Evolutionary conservation across 2,888 invertebrate species (phyloP).

Genomic region (Chaetogeoica ovagalla): DNA sequence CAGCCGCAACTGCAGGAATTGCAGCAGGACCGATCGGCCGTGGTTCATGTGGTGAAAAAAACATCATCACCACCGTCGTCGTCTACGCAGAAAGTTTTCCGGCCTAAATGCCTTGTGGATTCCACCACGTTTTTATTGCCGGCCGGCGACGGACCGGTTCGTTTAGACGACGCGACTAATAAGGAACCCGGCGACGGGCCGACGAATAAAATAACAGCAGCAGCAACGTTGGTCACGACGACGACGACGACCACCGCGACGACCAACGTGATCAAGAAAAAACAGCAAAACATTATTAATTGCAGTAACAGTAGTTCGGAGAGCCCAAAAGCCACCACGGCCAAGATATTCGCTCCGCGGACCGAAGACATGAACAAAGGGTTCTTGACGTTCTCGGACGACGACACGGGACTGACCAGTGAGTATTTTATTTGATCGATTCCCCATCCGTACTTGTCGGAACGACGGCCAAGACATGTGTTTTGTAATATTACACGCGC

Average conservation of each 20-base stretch:
- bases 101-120: slow-evolving; percentile 39
- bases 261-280: slow-evolving; percentile 54
- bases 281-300: slow-evolving; percentile 55
- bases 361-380: slow-evolving; percentile 93
- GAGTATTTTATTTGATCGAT: slow-evolving; percentile 62
- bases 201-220: slow-evolving; percentile 20
- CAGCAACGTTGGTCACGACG: slow-evolving; percentile 55
- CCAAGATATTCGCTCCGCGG: slow-evolving; percentile 77
- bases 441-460: too few species aligned
- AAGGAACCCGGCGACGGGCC: slow-evolving; percentile 20
- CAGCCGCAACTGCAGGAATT: too few species aligned
- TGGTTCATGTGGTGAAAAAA: neutral
- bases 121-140: slow-evolving; percentile 39
- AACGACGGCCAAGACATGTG: too few species aligned
- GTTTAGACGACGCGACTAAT: slow-evolving; percentile 7
- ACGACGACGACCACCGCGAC: slow-evolving; percentile 56
- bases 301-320: slow-evolving; percentile 36
- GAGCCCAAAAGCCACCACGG: slow-evolving; percentile 71
- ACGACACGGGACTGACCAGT: slow-evolving; percentile 83
- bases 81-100: slow-evolving; percentile 20
- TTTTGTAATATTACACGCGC: too few species aligned
- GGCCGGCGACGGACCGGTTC: slow-evolving; percentile 30
- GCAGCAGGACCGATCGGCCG: neutral
- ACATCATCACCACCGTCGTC: slow-evolving; percentile 6
- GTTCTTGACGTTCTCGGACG: slow-evolving; percentile 84